Base-by-base conservation (phyloP, 2,888 invertebrate genomes). In the Drosophila cyrtoloma region DNA sequence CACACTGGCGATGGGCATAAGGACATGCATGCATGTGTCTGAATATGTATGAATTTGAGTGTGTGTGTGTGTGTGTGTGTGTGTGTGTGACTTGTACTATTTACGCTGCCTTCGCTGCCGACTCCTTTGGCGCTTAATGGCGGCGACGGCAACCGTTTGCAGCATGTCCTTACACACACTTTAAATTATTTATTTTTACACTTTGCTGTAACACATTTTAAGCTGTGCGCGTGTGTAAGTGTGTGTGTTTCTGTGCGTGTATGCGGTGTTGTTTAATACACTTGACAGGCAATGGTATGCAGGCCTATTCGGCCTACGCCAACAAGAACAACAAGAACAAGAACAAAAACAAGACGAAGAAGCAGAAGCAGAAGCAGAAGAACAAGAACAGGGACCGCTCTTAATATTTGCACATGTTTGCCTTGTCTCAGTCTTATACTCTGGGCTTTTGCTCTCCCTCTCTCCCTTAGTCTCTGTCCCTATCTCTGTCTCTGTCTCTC, bases 181-280 rank as follows among this genome's bases (percentile, higher is more conserved):
- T 91, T 88, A 91, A 88, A 88, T 88, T 88, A 91, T 88, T 88
- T 88, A 91, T 91, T 91, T 91, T 90, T 91, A 88, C 87, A 91
- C 91, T 91, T 82, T 77, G 90, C 88, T 89, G 91, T 89, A 84
- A 86, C 84, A 90, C 86, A 89, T 90, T 86, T 86, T 77, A 89
- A 81, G 90, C 67, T 76, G 69, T 60, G 30, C 51, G 78, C 53
- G 58, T 73, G 70, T 77, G 35, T 68, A 42, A 42, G 42, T 53
- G 61, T 69, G 58, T 39, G 57, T 60, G 32, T 57, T 39, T 37
- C 33, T 42, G 60, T 66, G 26, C 68, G 56, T 57, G 39, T 69
- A 57, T 67, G 61, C 47, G 58, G 58, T 79, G 81, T 81, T 75
- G 65, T 75, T 81, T 81, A 81, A 79, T 82, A 82, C 76, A 82